Evolutionary conservation across 2,888 invertebrate genomes (phyloP).

Genomic region (Gryllus longicercus): DNA sequence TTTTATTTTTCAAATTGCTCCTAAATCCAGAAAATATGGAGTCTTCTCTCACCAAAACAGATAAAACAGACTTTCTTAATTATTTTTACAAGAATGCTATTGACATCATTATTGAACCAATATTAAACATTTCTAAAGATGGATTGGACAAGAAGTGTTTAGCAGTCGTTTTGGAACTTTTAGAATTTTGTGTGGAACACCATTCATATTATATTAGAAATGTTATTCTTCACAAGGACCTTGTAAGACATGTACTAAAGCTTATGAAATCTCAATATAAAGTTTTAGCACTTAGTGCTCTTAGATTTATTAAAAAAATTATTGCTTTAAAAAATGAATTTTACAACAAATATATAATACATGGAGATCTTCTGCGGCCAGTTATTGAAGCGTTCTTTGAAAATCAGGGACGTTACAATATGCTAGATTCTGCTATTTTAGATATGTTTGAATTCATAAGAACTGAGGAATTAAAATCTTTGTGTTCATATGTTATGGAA

Average conservation of each 20-base stretch:
- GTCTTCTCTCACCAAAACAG: background rate
- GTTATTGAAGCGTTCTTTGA: background rate
- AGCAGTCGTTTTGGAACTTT: background rate
- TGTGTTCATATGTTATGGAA: slow-evolving; percentile 4
- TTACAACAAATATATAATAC: background rate
- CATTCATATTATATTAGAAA: background rate
- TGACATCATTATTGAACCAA: background rate
- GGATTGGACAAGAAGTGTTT: background rate
- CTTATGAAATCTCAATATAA: background rate
- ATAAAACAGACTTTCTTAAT: background rate
- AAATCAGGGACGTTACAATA: background rate
- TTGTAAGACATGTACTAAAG: background rate
- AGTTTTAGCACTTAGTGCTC: background rate
- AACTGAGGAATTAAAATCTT: background rate
- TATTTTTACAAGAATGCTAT: slow-evolving; percentile 5
- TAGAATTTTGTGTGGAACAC: background rate
- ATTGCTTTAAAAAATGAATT: slow-evolving; percentile 17
- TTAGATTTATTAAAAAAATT: background rate
- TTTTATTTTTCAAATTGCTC: background rate
- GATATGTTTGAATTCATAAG: background rate
- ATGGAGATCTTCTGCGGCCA: background rate
- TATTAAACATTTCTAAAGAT: background rate
- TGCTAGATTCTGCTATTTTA: slow-evolving; percentile 9
- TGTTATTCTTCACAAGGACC: slow-evolving; percentile 17
- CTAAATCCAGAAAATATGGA: background rate